Evolutionary conservation across 1,140 invertebrate genomes (phyloP), one percentile per base, ranked within the genome.

Genomic region (Zaprionus nigranus): DNA sequence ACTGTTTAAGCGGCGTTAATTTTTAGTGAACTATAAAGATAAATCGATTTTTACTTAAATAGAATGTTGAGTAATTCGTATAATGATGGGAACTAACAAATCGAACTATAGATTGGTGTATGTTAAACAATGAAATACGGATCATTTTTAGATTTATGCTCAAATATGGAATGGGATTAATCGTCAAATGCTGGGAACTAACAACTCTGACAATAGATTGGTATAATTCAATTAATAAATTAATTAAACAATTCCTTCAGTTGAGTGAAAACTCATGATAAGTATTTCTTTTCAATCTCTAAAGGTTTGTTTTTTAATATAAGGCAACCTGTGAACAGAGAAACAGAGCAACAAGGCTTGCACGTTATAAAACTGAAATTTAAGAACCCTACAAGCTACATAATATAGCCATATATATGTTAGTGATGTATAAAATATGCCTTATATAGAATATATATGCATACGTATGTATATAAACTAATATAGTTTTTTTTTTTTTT

Each of bases 1-100:
- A 43, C 34, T 24, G 20, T 38, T 64, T 54, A 24, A 38, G 20
- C 51, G 49, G 28, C 61, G 30, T 64, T 30, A 64, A 38, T 64
- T 54, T n/a, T 6, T 24, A 40, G 9, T 38, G 34, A 56, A 54
- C 34, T 65, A 26, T 65, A 3, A 15, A 20, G 36, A 43, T 57
- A 28, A 28, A 51, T 43, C 30, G 12, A 57, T 43, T 61, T 54
- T 5, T 15, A 13, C 36, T 15, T 15, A 34, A 73, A 56, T 26
- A 40, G 13, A 9, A 65, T 36, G 57, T 59, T 2, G 5, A 43
- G n/a, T 15, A 2, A 43, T 17, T n/a, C 5, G 0, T 43, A n/a
- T 17, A 6, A 6, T 17, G n/a, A 5, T 5, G n/a, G n/a, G n/a
- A 43, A 43, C 6, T 43, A 6, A 43, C 5, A 6, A 43, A 1